These are phyloP conservation scores for Neodiprion pinetum DNA, from an alignment of 1,140 invertebrate species.

Conservation along the genomic window DNA sequence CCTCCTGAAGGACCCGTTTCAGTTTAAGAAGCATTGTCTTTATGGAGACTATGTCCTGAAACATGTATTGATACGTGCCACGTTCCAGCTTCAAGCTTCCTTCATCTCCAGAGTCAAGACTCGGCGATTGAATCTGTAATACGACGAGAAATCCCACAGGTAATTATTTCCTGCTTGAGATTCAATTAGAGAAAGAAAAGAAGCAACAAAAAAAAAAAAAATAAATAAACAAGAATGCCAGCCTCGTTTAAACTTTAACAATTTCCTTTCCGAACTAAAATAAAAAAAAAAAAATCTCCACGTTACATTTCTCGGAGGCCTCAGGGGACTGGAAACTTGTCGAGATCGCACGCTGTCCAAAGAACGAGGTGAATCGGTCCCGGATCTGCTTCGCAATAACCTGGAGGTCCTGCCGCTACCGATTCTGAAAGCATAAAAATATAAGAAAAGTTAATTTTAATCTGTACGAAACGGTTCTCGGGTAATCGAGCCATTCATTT, in stretches of 20 bases:
- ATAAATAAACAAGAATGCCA: neutral
- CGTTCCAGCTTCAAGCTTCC: slow-evolving; percentile 65
- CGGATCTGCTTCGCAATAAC: slow-evolving; percentile 52
- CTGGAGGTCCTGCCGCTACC: slow-evolving; percentile 50
- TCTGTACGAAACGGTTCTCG: neutral
- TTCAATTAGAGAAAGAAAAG: too few relatives aligned
- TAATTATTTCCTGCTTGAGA: neutral
- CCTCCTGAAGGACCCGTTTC: slow-evolving; percentile 80
- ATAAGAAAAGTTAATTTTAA: neutral
- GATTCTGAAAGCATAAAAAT: slow-evolving; percentile 44
- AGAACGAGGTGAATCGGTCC: slow-evolving; percentile 56
- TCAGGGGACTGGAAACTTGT: slow-evolving; percentile 57
- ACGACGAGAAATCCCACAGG: neutral
- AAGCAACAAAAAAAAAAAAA: neutral
- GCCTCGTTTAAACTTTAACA: neutral
- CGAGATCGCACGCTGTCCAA: slow-evolving; percentile 47
- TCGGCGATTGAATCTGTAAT: slow-evolving; percentile 54
- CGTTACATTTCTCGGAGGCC: slow-evolving; percentile 57
- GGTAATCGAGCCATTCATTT: neutral
- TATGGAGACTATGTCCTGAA: slow-evolving; percentile 79
- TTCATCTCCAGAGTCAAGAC: slow-evolving; percentile 65
- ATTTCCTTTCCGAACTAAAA: neutral
- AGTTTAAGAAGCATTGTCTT: slow-evolving; percentile 81
- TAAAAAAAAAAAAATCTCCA: too few relatives aligned
- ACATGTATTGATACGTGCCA: slow-evolving; percentile 72